phyloP scores from a whole-genome alignment of 2,113 vertebrate genomes.

The Eretmochelys imbricata region DNA sequence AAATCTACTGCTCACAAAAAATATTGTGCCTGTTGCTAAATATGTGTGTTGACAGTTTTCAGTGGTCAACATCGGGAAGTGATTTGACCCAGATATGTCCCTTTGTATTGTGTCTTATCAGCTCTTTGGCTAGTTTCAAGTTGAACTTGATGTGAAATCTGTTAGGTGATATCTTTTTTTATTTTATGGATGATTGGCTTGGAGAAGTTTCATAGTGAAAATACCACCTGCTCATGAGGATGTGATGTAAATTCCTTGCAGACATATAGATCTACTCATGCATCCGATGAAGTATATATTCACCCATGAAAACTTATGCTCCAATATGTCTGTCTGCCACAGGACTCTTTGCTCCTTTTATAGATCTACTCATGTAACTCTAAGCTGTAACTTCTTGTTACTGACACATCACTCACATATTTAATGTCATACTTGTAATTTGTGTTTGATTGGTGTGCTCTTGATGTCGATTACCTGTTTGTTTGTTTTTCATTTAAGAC shows the following conservation, averaged over 20 bases:
- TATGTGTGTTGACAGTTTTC: not conserved
- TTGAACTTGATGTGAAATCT: constrained; percentile 20
- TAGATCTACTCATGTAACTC: constrained; percentile 16
- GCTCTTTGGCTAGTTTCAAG: constrained; percentile 7
- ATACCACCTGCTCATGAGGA: constrained; percentile 31
- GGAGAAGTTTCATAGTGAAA: constrained; percentile 28
- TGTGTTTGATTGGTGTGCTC: constrained; percentile 38
- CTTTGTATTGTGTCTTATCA: not conserved
- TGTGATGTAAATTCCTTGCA: constrained; percentile 28
- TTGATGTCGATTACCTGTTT: not conserved
- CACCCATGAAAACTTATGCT: too few relatives aligned
- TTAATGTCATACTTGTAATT: constrained; percentile 49
- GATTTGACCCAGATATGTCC: not conserved
- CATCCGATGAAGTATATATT: too few relatives aligned
- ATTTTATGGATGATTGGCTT: constrained; percentile 24
- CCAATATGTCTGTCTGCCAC: too few relatives aligned
- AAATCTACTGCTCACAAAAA: not conserved
- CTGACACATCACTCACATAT: constrained; percentile 43
- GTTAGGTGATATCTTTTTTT: constrained; percentile 15
- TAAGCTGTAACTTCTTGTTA: constrained; percentile 37
- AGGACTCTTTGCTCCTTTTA: too few relatives aligned
- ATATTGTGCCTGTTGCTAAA: not conserved
- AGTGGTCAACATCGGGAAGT: not conserved
- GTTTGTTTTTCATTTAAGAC: not conserved
- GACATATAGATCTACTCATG: constrained; percentile 27